A percentile compares a stretch with the other conserved stretches of the same genome.
These are phyloP conservation scores for Antennarius striatus DNA, from an alignment of 2,113 vertebrate species.

Conservation along the genomic window DNA sequence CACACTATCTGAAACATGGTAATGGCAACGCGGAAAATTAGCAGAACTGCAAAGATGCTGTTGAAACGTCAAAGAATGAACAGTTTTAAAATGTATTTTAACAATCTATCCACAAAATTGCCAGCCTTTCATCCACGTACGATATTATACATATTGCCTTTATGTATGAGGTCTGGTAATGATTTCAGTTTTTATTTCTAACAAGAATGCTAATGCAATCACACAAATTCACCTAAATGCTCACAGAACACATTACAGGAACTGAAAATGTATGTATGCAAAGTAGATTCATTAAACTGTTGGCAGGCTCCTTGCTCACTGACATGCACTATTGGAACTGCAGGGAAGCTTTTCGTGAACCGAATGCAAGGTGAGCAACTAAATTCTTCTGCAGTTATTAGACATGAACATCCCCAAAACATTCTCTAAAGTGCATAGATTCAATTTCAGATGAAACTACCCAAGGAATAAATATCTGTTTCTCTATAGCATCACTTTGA, in stretches of 20 bases:
- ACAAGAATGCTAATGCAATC: background rate
- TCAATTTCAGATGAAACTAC: conserved; percentile 6
- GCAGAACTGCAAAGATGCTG: conserved; percentile 11
- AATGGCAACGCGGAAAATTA: conserved; percentile 42
- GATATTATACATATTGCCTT: background rate
- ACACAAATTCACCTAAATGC: background rate
- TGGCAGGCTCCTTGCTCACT: background rate
- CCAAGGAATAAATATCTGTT: background rate
- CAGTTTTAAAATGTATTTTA: too few relatives aligned
- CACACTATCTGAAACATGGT: conserved; percentile 40
- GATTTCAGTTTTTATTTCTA: background rate
- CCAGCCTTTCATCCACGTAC: too few relatives aligned
- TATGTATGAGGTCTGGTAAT: background rate
- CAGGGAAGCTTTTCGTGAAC: background rate
- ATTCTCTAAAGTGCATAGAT: background rate
- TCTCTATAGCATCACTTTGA: too few relatives aligned
- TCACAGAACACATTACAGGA: background rate
- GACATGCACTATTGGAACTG: background rate
- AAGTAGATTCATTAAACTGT: conserved; percentile 1
- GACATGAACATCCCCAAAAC: conserved; percentile 5
- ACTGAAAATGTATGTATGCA: conserved; percentile 12
- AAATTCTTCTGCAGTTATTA: background rate
- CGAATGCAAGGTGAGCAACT: background rate
- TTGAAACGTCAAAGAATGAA: conserved; percentile 6
- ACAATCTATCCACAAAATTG: too few relatives aligned